A percentile compares a stretch with the other conserved stretches of the same genome.
Conservation (phyloP, 2,888 invertebrate genomes). For the Hyposoter didymator region DNA sequence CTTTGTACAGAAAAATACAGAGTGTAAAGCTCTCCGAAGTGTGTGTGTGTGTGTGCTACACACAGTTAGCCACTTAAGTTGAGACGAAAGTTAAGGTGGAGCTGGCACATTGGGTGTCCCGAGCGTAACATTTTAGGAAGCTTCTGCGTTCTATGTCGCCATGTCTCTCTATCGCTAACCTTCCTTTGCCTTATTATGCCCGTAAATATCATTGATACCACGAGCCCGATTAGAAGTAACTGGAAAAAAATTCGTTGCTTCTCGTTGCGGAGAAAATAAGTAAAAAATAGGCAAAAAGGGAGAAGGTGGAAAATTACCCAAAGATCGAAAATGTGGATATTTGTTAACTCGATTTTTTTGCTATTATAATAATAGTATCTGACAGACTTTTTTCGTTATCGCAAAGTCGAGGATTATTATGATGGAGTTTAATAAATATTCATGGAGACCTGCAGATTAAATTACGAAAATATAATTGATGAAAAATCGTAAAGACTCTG, state of each 20-base stretch:
- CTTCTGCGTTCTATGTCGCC: background rate
- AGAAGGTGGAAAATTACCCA: constrained; percentile 21
- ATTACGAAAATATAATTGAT: constrained; percentile 42
- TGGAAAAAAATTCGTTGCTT: constrained; percentile 31
- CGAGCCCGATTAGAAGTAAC: constrained; percentile 53
- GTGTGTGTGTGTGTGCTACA: constrained; percentile 9
- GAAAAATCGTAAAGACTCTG: constrained; percentile 18
- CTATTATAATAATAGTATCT: background rate
- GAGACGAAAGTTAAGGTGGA: constrained; percentile 19
- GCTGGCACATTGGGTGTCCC: constrained; percentile 41
- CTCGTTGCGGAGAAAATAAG: background rate
- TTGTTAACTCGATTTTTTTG: background rate
- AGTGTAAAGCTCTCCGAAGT: constrained; percentile 38
- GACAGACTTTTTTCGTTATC: background rate
- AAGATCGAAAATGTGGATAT: constrained; percentile 5
- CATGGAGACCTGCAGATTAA: background rate
- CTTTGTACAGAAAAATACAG: constrained; percentile 30
- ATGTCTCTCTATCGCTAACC: background rate
- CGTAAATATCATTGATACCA: constrained; percentile 69
- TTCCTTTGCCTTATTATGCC: constrained; percentile 48
- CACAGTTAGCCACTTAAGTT: background rate
- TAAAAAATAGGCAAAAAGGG: background rate
- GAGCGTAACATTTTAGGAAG: constrained; percentile 65
- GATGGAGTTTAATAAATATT: background rate
- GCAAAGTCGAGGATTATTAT: background rate